Evolutionary conservation across 2,888 invertebrate species (phyloP).

Genomic region (Cactoblastis cactorum): DNA sequence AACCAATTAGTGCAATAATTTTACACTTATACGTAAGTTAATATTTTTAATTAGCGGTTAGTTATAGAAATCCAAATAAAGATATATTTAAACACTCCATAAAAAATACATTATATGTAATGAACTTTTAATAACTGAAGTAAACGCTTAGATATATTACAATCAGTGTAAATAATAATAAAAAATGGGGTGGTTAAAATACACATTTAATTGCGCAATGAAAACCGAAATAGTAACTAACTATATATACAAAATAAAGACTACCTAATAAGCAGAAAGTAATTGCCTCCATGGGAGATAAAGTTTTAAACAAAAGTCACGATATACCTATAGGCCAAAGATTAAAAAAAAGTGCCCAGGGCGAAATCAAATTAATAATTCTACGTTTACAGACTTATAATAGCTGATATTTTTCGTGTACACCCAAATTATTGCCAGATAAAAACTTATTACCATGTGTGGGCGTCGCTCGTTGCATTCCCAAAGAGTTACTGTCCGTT

Average conservation of each 20-base stretch:
- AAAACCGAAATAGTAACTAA: no score
- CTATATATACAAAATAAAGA: not conserved
- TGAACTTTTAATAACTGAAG: no score
- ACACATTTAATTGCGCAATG: no score
- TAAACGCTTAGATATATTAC: no score
- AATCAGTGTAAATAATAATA: no score
- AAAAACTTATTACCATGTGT: constrained; percentile 30
- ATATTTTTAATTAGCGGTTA: no score
- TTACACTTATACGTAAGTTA: no score
- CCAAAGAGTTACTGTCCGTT: constrained; percentile 20
- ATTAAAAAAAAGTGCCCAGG: constrained; percentile 37
- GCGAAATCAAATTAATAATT: constrained; percentile 47
- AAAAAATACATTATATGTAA: no score
- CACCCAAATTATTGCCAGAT: constrained; percentile 38
- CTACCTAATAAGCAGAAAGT: constrained; percentile 18
- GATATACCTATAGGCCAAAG: constrained; percentile 39
- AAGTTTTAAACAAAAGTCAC: constrained; percentile 35
- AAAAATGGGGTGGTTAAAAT: no score
- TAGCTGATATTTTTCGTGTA: constrained; percentile 38
- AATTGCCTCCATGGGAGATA: constrained; percentile 33
- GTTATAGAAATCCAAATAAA: no score
- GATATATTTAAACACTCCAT: no score
- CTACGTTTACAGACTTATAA: constrained; percentile 39
- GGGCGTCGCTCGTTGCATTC: constrained; percentile 37
- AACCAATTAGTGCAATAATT: no score